phyloP scores from a whole-genome alignment of 2,888 invertebrate genomes.

The Sarcophaga variegata region DNA sequence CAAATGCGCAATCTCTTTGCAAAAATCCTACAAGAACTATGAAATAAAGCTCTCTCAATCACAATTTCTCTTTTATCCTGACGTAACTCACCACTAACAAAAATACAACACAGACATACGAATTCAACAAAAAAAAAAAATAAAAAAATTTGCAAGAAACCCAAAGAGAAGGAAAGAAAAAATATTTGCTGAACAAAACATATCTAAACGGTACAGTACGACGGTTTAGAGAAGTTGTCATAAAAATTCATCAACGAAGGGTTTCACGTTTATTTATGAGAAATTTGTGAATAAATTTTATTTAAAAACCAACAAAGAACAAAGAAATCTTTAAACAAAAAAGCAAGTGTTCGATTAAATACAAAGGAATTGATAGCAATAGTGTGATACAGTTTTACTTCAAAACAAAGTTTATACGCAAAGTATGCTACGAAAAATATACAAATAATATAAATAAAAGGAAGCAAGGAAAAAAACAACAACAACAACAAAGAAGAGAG shows the following conservation, averaged over 20 bases:
- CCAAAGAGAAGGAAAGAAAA: slow-evolving; percentile 46
- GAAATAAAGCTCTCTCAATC: neutral
- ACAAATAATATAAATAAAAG: slow-evolving; percentile 6
- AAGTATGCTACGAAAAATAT: slow-evolving; percentile 46
- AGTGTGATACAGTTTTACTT: slow-evolving; percentile 42
- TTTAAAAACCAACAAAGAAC: slow-evolving; percentile 24
- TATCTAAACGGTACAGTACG: slow-evolving; percentile 66
- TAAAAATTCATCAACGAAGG: slow-evolving; percentile 63
- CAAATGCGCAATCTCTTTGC: slow-evolving; percentile 59
- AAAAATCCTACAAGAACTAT: slow-evolving; percentile 1
- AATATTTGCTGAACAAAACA: slow-evolving; percentile 61
- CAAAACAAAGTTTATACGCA: slow-evolving; percentile 23
- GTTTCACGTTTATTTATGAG: slow-evolving; percentile 64
- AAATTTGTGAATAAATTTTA: slow-evolving; percentile 11
- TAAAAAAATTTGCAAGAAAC: neutral
- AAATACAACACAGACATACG: neutral
- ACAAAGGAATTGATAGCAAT: slow-evolving; percentile 49
- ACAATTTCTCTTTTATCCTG: slow-evolving; percentile 1
- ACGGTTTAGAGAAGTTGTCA: slow-evolving; percentile 69
- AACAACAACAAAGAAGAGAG: no score
- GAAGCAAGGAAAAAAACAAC: no score
- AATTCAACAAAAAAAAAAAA: neutral
- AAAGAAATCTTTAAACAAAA: slow-evolving; percentile 16
- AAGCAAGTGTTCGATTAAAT: slow-evolving; percentile 3
- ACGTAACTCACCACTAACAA: slow-evolving; percentile 44